Conservation (phyloP, 2,797 vertebrate species). For the Buphagus erythrorhynchus region DNA sequence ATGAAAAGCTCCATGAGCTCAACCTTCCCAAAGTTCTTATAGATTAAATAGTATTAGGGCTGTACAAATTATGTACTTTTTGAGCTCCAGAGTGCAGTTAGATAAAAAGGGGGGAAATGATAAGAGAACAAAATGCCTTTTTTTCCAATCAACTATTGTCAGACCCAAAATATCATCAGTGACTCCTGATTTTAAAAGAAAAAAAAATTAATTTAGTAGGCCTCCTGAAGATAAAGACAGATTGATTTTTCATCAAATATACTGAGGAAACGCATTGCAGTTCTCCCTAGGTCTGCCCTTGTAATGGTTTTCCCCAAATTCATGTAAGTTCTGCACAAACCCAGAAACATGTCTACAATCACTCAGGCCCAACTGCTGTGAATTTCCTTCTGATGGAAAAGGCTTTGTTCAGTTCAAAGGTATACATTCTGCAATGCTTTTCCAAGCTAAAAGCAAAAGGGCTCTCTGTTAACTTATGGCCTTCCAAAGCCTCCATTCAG, state of each 20-base stretch:
- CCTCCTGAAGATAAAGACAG: not conserved
- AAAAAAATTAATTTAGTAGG: not conserved
- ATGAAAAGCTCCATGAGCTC: not conserved
- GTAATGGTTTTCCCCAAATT: accelerated
- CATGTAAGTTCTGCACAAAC: not conserved
- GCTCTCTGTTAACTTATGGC: not conserved
- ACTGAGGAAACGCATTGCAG: not conserved
- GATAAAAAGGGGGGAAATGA: not conserved
- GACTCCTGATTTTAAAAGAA: not conserved
- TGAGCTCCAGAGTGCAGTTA: not conserved
- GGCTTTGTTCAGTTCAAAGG: not conserved
- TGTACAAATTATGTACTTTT: not conserved
- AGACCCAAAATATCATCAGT: not conserved
- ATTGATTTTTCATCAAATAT: not conserved
- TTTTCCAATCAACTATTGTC: not conserved
- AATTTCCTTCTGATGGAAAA: not conserved
- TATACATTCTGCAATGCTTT: not conserved
- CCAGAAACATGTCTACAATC: not conserved
- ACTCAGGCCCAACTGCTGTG: not conserved
- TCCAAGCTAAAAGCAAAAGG: not conserved
- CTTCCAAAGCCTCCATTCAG: not conserved
- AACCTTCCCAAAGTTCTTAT: not conserved
- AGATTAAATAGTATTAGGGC: not conserved
- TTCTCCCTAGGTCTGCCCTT: not conserved
- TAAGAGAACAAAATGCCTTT: accelerated